phyloP scores from a whole-genome alignment of 1,140 invertebrate genomes.

The Dreissena polymorpha region DNA sequence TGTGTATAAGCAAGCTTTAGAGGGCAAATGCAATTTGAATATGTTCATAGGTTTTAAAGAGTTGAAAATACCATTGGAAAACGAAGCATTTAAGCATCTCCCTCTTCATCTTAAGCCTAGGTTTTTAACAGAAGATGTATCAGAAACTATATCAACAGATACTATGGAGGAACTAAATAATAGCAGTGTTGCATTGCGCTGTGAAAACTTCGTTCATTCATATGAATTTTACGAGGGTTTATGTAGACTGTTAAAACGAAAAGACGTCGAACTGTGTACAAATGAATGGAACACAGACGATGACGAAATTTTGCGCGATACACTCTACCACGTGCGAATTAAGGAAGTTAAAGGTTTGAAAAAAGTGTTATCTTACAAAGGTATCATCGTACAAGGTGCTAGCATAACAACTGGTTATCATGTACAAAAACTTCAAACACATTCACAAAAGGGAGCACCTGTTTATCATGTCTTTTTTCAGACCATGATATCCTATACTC shows the following conservation, averaged over 20 bases:
- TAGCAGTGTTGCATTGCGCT: not conserved
- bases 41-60: conserved; percentile 42
- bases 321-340: not conserved
- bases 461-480: conserved; percentile 5
- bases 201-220: conserved; percentile 23
- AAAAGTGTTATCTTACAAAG: conserved; percentile 7
- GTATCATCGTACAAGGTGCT: not conserved
- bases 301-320: not conserved
- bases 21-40: conserved; percentile 6
- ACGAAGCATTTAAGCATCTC: not conserved
- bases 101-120: conserved; percentile 24
- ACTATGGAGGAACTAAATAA: conserved; percentile 1
- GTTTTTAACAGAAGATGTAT: conserved; percentile 18
- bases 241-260: conserved; percentile 4
- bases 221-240: conserved; percentile 1
- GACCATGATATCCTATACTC: not conserved
- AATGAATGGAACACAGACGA: not conserved
- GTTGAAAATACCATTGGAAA: conserved; percentile 1
- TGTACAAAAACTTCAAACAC: conserved; percentile 11
- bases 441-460: not conserved
- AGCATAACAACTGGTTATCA: not conserved
- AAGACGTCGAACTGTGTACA: not conserved
- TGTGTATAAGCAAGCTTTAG: not conserved
- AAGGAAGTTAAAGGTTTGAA: not conserved
- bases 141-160: not conserved